Evolutionary conservation across 2,113 vertebrate genomes (phyloP), one percentile per base, ranked within the genome.

Genomic region (Chroicocephalus ridibundus): DNA sequence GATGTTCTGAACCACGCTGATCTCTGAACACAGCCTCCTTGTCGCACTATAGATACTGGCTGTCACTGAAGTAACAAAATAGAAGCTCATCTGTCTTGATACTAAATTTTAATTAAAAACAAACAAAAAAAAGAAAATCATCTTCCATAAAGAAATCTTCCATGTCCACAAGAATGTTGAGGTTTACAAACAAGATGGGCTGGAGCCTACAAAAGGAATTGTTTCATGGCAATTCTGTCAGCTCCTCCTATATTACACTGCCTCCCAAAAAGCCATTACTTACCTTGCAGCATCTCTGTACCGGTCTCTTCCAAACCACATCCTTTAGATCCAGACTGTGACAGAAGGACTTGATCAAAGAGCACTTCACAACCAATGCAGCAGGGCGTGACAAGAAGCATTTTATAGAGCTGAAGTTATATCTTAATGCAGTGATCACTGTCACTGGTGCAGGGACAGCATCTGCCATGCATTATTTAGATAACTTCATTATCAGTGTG

Each of bases 101-200:
- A 58, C 5, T 72, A 18, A 60, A 46, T 31, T 72, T 52, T 17
- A 69, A 29, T 60, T n/a, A 5, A 46, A 88, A 81, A 47, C 55
- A 22, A 29, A 55, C 32, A 88, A 86, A 55, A 64, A 18, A 29
- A 55, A 55, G 27, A 29, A 54, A 36, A 32, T 60, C 1, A 38
- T 42, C 16, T 44, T 76, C 34, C 9, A 26, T 82, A 26, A 76
- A 44, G 17, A 22, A 11, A 62, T 46, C 19, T 71, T 74, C 24
- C 4, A 5, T 0, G 0, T n/a, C 29, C 9, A 6, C 0, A 3
- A 62, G 52, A 38, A n/a, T 44, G 22, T 32, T 80, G 24, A 60
- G 12, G n/a, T 74, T 81, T 52, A 38, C 24, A 77, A 84, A 32
- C 19, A 34, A 74, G 18, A 52, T 52, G 44, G 15, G 42, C 46